Evolutionary conservation across 2,888 invertebrate genomes (phyloP).

Genomic region (Limnephilus auricula): DNA sequence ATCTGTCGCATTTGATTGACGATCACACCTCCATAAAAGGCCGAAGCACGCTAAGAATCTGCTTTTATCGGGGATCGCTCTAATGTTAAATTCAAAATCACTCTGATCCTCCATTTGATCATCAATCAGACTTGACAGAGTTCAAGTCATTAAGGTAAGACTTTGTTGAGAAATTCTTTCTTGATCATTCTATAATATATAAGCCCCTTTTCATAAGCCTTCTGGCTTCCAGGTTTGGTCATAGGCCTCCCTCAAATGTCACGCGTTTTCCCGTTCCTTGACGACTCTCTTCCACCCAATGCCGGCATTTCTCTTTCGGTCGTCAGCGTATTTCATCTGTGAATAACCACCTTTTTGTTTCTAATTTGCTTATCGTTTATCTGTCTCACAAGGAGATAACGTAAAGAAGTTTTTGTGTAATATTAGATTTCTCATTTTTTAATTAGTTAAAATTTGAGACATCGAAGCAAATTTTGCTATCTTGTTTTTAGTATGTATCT

Average conservation of each 20-base stretch:
- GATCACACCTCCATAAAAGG: not conserved
- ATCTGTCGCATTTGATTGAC: not conserved
- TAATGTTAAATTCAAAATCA: not conserved
- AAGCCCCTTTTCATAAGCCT: not conserved
- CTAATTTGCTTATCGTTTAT: not conserved
- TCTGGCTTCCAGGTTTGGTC: not conserved
- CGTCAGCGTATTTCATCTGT: not conserved
- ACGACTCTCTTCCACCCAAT: no score
- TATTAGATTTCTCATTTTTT: not conserved
- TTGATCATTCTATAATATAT: not conserved
- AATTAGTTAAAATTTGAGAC: not conserved
- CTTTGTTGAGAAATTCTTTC: not conserved
- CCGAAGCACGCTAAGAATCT: not conserved
- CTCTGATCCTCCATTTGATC: not conserved
- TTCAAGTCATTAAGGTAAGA: not conserved
- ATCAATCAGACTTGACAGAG: not conserved
- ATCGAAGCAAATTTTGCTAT: not conserved
- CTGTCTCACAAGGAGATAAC: not conserved
- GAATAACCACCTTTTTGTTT: not conserved
- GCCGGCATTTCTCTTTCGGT: not conserved
- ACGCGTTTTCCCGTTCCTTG: not conserved
- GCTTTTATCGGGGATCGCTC: no score
- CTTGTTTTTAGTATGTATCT: not conserved
- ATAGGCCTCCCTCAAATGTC: not conserved
- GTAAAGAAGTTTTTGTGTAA: not conserved